Percentiles rank a stretch among this genome's conserved stretches.
These are phyloP conservation scores for Azorinus chamasolen DNA, from an alignment of 2,888 invertebrate genomes.

Conservation along the genomic window DNA sequence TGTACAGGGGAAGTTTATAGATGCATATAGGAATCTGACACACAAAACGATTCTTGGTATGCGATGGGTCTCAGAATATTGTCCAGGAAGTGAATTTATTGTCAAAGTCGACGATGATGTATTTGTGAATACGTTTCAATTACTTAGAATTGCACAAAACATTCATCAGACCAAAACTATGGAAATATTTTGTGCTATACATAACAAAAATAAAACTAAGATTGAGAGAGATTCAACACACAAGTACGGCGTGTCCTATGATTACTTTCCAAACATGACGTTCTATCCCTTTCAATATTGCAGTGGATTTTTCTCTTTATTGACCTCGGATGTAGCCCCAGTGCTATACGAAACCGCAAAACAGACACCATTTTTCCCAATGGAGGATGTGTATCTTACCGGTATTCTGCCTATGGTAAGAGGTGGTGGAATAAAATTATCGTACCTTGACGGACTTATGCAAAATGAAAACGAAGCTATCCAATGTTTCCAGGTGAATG, in stretches of 20 bases:
- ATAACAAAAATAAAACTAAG: slow-evolving; percentile 68
- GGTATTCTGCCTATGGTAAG: too few species aligned
- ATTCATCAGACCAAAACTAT: slow-evolving; percentile 59
- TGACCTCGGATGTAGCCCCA: too few species aligned
- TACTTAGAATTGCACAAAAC: slow-evolving; percentile 68
- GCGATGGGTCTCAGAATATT: slow-evolving; percentile 76
- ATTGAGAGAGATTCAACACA: slow-evolving; percentile 71
- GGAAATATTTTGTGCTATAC: slow-evolving; percentile 72
- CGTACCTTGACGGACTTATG: too few species aligned
- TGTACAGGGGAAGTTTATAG: too few species aligned
- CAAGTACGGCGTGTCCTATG: slow-evolving; percentile 76
- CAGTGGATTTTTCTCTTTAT: slow-evolving; percentile 72
- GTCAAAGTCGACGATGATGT: too few species aligned
- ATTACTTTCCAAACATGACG: slow-evolving; percentile 75
- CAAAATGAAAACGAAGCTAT: slow-evolving; percentile 54
- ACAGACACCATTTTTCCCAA: too few species aligned
- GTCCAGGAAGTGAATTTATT: slow-evolving; percentile 69
- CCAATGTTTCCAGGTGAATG: slow-evolving; percentile 63
- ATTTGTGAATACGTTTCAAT: slow-evolving; percentile 76
- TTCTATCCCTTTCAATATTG: slow-evolving; percentile 82
- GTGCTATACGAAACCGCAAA: too few species aligned
- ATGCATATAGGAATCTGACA: too few species aligned
- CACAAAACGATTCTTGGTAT: slow-evolving; percentile 79
- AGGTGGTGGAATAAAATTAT: too few species aligned
- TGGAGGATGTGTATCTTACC: too few species aligned